These are phyloP conservation scores for Brenthis daphne DNA, from an alignment of 2,888 invertebrate species.

Conservation along the genomic window DNA sequence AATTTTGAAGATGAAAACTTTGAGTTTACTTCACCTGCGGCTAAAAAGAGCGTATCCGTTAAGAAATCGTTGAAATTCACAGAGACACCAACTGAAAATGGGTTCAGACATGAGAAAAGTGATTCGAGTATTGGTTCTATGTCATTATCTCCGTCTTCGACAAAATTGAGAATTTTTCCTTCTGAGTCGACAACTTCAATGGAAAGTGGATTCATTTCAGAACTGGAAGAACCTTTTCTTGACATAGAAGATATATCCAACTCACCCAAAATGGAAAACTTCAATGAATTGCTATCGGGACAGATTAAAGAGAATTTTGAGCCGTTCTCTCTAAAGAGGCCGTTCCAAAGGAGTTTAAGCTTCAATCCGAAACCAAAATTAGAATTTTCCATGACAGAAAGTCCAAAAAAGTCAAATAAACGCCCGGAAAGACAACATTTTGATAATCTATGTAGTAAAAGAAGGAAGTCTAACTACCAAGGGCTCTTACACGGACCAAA, in stretches of 20 bases:
- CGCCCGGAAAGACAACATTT: constrained; percentile 83
- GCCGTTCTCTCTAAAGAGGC: constrained; percentile 48
- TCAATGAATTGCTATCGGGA: constrained; percentile 65
- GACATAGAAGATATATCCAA: constrained; percentile 67
- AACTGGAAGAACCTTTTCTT: constrained; percentile 69
- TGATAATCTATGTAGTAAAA: constrained; percentile 63
- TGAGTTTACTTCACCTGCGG: constrained; percentile 69
- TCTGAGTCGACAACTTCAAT: constrained; percentile 69
- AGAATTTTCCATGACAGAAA: constrained; percentile 60
- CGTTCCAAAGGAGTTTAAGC: constrained; percentile 62
- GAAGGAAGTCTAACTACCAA: constrained; percentile 53
- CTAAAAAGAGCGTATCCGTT: constrained; percentile 54
- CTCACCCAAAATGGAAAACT: constrained; percentile 69
- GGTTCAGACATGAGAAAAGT: constrained; percentile 57
- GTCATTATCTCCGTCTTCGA: constrained; percentile 53
- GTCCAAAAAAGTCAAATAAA: constrained; percentile 74
- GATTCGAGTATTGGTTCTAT: constrained; percentile 67
- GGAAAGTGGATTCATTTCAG: constrained; percentile 76
- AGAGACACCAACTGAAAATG: constrained; percentile 59
- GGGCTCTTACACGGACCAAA: constrained; percentile 48
- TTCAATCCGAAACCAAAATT: constrained; percentile 61
- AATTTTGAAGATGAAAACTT: constrained; percentile 72
- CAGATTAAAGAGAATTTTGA: constrained; percentile 61
- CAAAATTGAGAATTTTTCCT: constrained; percentile 55
- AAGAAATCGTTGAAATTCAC: constrained; percentile 71